Evolutionary conservation across 2,797 vertebrate genomes (phyloP), one percentile per base, ranked within the genome.

Genomic region (Setipinna tenuifilis): DNA sequence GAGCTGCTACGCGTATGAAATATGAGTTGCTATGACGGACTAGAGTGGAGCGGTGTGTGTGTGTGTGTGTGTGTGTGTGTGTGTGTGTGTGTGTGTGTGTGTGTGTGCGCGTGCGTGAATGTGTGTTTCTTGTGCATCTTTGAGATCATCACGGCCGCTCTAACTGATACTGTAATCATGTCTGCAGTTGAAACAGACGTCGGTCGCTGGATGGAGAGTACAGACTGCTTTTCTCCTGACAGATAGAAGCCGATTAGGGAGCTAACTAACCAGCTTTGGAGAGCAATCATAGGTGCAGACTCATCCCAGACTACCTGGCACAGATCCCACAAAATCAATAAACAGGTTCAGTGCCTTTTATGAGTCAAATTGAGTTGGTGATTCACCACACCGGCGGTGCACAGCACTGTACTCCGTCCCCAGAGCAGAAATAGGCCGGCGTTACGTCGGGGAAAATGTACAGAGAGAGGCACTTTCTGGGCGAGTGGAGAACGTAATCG

Each of bases 11-110:
- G 50, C 7, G 35, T 41, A 41, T 54, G 50, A 54, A 54, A 54
- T 54, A 54, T 54, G 50, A 54, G 28, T 17, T 78, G 31, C 35
- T 78, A 78, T 21, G 31, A 9, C 71, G 44, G 19, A 44, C 16
- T 44, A 78, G 17, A 17, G 41, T 31, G 31, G 31, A 21, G 68
- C 19, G 68, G 31, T 82, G 48, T 82, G 75, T 71, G 65, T 71
- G 65, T 71, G 4, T 71, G 25, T 17, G 68, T 75, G 68, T 75
- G 68, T 75, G 28, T 75, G 68, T 75, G 68, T 75, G 68, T 75
- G 68, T 75, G 28, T 75, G 68, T 75, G 68, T 75, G 68, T 75
- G 68, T 41, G 68, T 41, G 68, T 21, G 68, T 75, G 68, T 78
- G 71, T 44, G 31, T 78, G 68, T 75, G 68, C 12, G 28, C 25